Base-by-base conservation (phyloP, 2,888 invertebrate species). In the Fragum fragum region DNA sequence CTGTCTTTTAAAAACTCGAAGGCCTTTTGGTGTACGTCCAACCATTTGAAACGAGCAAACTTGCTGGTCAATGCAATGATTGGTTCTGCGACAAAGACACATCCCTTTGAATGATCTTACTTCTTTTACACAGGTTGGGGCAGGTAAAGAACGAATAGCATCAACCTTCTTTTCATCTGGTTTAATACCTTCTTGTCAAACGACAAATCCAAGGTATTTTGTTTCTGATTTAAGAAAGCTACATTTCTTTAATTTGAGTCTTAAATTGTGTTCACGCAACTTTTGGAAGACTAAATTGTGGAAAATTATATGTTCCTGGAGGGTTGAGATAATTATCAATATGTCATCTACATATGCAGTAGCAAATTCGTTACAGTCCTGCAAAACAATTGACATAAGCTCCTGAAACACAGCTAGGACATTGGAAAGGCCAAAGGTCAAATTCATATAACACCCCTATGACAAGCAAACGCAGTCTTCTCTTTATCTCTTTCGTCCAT, bases 81-180 rank as follows among this genome's bases (percentile, higher is more conserved):
- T 14, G 85, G 85, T 59, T 73, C 69, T 3, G 73, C 81, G 82
- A 21, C 75, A 83, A n/a, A 66, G 66, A n/a, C 47, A 71, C 77
- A 79, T 76, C 2, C 82, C 85, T 1, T 77, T 63, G 42, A 82
- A 85, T 0, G 36, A n/a, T 21, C 79, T 42, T 0, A 80, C 74
- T 26, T 82, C 73, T 52, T 32, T 66, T 26, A 83, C 80, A n/a
- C 21, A 42, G 0, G 63, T 61, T 0, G 78, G 85, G 6, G 63
- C 21, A 1, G 72, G 14, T 29, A 81, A 47, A 2, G 7, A 23
- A 21, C n/a, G n/a, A 29, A 79, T 81, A 6, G 76, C 76, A 18
- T 57, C 57, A 3, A 81, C 78, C 32, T 84, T 84, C 14, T 68
- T 23, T 21, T 26, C 36, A n/a, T 84, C 81, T 14, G 78, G 72